phyloP scores from a whole-genome alignment of 2,797 vertebrate genomes.

The Mus caroli region DNA sequence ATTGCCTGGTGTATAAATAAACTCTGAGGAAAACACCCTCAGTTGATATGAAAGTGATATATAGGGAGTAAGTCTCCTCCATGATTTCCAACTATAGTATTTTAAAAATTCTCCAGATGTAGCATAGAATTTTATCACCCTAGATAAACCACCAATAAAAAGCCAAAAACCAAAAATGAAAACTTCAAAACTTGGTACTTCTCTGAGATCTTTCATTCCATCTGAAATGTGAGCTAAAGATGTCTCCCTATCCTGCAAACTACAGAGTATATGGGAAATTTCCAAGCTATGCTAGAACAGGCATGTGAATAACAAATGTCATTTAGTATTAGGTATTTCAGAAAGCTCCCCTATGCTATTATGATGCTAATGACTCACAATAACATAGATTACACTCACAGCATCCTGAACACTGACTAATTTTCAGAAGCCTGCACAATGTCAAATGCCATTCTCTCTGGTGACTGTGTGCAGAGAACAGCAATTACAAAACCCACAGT shows the following conservation, averaged over 20 bases:
- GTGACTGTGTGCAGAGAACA: constrained; percentile 32
- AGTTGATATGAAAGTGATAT: not conserved
- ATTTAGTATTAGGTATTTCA: not conserved
- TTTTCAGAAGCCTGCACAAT: constrained; percentile 69
- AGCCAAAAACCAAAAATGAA: not conserved
- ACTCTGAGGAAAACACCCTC: not conserved
- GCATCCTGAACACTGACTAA: constrained; percentile 58
- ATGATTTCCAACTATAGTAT: constrained; percentile 2
- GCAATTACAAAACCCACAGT: constrained; percentile 62
- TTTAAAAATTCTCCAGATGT: not conserved
- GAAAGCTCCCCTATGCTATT: not conserved
- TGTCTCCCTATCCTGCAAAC: not conserved
- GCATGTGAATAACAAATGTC: not conserved
- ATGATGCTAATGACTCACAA: constrained; percentile 42
- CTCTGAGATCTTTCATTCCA: not conserved
- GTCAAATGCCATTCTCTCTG: constrained; percentile 46
- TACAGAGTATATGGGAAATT: constrained; percentile 23
- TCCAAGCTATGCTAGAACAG: not conserved
- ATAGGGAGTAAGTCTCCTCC: not conserved
- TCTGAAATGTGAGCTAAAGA: constrained; percentile 36
- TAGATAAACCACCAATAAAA: constrained; percentile 36
- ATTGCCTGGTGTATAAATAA: not conserved
- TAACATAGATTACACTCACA: constrained; percentile 37
- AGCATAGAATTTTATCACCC: not conserved
- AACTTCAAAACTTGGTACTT: not conserved